Evolutionary conservation across 2,888 invertebrate genomes (phyloP), one percentile per base, ranked within the genome.

Genomic region (Volucella zonaria): DNA sequence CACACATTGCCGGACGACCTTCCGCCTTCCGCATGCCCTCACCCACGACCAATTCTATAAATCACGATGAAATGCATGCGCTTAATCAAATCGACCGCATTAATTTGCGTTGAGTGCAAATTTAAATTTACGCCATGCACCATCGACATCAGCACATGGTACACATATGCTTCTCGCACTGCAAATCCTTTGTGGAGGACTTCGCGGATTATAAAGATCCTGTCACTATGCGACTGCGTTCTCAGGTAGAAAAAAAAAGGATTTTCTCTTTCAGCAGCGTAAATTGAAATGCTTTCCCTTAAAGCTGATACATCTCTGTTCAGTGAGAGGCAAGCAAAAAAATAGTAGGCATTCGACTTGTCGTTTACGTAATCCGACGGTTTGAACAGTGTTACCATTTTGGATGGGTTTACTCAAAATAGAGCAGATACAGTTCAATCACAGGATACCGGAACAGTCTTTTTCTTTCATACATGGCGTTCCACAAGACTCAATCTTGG

Each of bases 61-160:
- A 80, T 76, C 75, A 76, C 56, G 42, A 31, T 58, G 54, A 73
- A 85, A 80, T 76, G 52, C 67, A 83, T 71, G 66, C 71, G 67
- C 80, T 85, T 85, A 85, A 85, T 85, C 75, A 85, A 85, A 85
- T 85, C 71, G 80, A 71, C 80, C 80, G 71, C 76, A 85, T 85
- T 85, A 85, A 85, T 80, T 80, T 79, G 66, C 51, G 76, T 45
- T 67, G 76, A 85, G 83, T 85, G 83, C 71, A 80, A 85, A 80
- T 85, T 76, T 85, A 73, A 59, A 80, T 76, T 80, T 85, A 56
- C 54, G 18, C 71, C 58, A 52, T 62, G 15, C 54, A 18, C 14
- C 31, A 23, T 49, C 38, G 31, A 31, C 31, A 31, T 31, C 56
- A 38, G 18, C 12, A 12, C 49, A n/a, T 49, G 49, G 8, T 14